Evolutionary conservation across 30 jellyfish, hydroid and myxozoan species (phyloP).

Genomic region (Hydra vulgaris): DNA sequence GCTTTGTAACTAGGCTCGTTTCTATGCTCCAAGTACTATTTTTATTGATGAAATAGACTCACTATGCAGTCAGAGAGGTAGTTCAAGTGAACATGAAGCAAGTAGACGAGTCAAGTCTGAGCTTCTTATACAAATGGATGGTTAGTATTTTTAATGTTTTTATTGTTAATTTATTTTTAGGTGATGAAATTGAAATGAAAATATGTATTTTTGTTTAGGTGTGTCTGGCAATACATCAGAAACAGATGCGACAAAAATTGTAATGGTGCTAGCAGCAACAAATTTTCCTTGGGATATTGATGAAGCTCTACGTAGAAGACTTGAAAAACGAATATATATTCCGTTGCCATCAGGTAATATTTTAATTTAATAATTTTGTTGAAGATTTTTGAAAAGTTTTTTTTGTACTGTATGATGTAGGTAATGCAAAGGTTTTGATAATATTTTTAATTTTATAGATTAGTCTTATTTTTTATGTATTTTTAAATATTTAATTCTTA

Average conservation of each 20-base stretch:
- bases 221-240: slow-evolving; percentile 81
- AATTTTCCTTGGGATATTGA: slow-evolving; percentile 98
- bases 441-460: too few relatives aligned
- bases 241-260: slow-evolving; percentile 72
- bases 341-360: slow-evolving; percentile 86
- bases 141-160: slow-evolving; percentile 19
- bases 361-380: background rate
- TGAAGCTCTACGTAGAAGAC: slow-evolving; percentile 89
- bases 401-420: background rate
- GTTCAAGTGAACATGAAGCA: slow-evolving; percentile 94
- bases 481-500: too few relatives aligned
- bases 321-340: slow-evolving; percentile 91
- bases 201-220: slow-evolving; percentile 26
- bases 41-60: slow-evolving; percentile 93
- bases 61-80: slow-evolving; percentile 78
- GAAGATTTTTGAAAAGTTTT: background rate
- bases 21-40: slow-evolving; percentile 96
- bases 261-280: slow-evolving; percentile 95
- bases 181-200: background rate
- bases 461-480: too few relatives aligned
- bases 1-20: slow-evolving; percentile 94
- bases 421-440: too few relatives aligned
- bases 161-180: background rate
- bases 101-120: slow-evolving; percentile 96
- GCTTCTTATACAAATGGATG: slow-evolving; percentile 94